Percentiles rank a stretch among this genome's conserved stretches.
phyloP scores from a whole-genome alignment of 1,140 invertebrate genomes.

The Drosophila mauritiana region DNA sequence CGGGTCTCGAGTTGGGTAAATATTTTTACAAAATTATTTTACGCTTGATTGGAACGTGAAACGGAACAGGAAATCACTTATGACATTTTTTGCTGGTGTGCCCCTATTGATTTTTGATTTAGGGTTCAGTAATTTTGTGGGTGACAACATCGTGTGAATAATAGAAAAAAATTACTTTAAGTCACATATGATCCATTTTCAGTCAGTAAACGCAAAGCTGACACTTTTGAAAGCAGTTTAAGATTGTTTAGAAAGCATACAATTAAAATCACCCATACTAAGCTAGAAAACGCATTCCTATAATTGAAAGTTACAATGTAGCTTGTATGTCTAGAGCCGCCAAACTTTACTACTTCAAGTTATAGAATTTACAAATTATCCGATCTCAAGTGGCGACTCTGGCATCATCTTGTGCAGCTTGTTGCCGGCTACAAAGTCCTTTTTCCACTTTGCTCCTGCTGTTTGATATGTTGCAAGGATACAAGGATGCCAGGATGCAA shows the following conservation, averaged over 20 bases:
- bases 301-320: background rate
- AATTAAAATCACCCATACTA: background rate
- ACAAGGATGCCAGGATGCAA: background rate
- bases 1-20: constrained; percentile 59
- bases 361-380: constrained; percentile 38
- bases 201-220: background rate
- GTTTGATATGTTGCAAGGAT: constrained; percentile 24
- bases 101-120: constrained; percentile 75
- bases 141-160: constrained; percentile 54
- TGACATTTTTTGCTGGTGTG: constrained; percentile 58
- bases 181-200: constrained; percentile 17
- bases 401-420: constrained; percentile 8
- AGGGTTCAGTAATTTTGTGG: constrained; percentile 63
- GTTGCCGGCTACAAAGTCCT: constrained; percentile 26
- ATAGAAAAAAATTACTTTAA: constrained; percentile 17
- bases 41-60: constrained; percentile 71
- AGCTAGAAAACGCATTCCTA: background rate
- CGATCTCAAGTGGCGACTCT: constrained; percentile 17
- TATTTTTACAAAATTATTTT: constrained; percentile 79
- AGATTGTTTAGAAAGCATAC: no score
- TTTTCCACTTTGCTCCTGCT: constrained; percentile 30
- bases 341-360: constrained; percentile 28
- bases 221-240: background rate
- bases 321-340: constrained; percentile 7
- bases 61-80: constrained; percentile 78